Evolutionary conservation across 2,888 invertebrate species (phyloP).

Genomic region (Zelleria hepariella): DNA sequence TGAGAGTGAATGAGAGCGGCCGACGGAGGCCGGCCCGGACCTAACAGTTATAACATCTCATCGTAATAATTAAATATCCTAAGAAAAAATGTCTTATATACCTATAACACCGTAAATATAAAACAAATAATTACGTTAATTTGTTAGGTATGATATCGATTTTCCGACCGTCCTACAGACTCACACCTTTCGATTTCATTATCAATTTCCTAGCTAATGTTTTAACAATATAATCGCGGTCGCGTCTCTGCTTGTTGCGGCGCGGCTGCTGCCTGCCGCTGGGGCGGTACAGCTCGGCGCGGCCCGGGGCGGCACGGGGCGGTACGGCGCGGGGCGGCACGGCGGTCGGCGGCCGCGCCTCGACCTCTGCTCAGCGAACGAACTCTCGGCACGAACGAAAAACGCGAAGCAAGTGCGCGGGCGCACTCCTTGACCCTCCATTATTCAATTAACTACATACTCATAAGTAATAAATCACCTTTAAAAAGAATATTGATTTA

Average conservation of each 20-base stretch:
- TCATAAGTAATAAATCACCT: constrained; percentile 71
- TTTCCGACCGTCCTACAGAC: constrained; percentile 67
- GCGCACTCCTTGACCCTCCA: constrained; percentile 61
- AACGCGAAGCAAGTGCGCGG: constrained; percentile 62
- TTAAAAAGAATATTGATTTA: constrained; percentile 72
- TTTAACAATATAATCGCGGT: constrained; percentile 67
- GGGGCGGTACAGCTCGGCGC: constrained; percentile 12
- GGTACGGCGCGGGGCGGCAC: constrained; percentile 10
- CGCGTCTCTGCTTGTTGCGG: constrained; percentile 51
- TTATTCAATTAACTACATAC: constrained; percentile 71
- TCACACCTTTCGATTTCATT: constrained; percentile 70
- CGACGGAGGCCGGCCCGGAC: constrained; percentile 57
- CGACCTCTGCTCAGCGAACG: constrained; percentile 50
- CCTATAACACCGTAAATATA: constrained; percentile 73
- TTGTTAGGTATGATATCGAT: constrained; percentile 72
- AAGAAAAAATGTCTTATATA: constrained; percentile 72
- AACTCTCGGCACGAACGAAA: constrained; percentile 55
- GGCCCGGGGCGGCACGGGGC: constrained; percentile 1
- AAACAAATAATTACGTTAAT: constrained; percentile 72
- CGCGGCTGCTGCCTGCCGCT: constrained; percentile 17
- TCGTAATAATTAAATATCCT: constrained; percentile 71
- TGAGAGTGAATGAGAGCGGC: constrained; percentile 61
- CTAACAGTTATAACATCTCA: constrained; percentile 67
- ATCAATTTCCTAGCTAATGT: constrained; percentile 73
- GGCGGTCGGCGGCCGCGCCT: constrained; percentile 21